phyloP scores from a whole-genome alignment of 2,113 vertebrate species.

The Paraplagusia blochii region DNA sequence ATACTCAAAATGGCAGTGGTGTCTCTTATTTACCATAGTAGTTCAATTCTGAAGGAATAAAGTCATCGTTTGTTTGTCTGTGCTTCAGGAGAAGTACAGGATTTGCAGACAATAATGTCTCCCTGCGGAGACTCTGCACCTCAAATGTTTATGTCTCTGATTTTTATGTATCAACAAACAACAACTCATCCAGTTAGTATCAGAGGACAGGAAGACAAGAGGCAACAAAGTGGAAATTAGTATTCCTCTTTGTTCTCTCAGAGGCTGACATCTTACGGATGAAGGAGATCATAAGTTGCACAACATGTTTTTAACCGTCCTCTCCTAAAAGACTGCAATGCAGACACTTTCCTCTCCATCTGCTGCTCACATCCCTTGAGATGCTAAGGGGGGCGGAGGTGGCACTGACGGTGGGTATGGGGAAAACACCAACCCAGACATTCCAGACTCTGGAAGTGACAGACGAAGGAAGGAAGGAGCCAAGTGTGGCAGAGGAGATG shows the following conservation, averaged over 20 bases:
- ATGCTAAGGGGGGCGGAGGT: background rate
- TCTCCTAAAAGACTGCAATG: slow-evolving; percentile 18
- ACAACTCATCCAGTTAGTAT: slow-evolving; percentile 9
- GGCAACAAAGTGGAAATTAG: slow-evolving; percentile 9
- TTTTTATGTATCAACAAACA: slow-evolving; percentile 11
- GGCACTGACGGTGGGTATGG: background rate
- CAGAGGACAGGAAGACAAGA: slow-evolving; percentile 9
- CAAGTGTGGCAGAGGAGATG: slow-evolving; percentile 13
- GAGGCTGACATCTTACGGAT: slow-evolving; percentile 18
- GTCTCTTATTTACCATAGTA: background rate
- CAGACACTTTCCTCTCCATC: slow-evolving; percentile 14
- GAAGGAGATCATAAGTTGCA: slow-evolving; percentile 16
- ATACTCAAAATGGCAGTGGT: background rate
- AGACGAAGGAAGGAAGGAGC: slow-evolving; percentile 18
- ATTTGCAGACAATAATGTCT: background rate
- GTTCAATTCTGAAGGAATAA: slow-evolving; percentile 1
- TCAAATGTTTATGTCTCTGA: slow-evolving; percentile 19
- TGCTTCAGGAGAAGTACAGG: slow-evolving; percentile 16
- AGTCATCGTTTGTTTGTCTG: background rate
- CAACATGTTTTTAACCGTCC: slow-evolving; percentile 31
- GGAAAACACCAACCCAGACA: background rate
- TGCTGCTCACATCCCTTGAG: slow-evolving; percentile 14
- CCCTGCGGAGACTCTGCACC: slow-evolving; percentile 9
- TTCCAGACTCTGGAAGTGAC: slow-evolving; percentile 1
- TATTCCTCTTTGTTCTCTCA: slow-evolving; percentile 11